Percentiles rank a stretch among this genome's conserved stretches.
phyloP scores from a whole-genome alignment of 2,797 vertebrate species.

The Lycodopsis pacificus region DNA sequence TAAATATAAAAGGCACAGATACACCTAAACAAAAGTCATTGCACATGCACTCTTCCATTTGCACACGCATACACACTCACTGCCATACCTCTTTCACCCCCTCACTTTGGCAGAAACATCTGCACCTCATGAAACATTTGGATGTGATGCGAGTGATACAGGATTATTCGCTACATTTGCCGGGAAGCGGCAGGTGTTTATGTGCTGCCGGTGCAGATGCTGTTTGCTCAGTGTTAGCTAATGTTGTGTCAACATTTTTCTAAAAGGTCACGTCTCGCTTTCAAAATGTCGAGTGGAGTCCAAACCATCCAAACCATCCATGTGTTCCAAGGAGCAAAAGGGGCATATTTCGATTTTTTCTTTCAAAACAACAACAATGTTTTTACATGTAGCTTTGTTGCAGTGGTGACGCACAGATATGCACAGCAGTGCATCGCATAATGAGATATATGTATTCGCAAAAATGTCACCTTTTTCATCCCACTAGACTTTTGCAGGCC shows the following conservation, averaged over 20 bases:
- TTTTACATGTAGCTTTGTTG: not conserved
- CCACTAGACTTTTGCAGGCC: not conserved
- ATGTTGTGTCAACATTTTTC: conserved; percentile 36
- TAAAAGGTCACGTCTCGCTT: conserved; percentile 38
- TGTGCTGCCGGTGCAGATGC: conserved; percentile 39
- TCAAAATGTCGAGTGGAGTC: not conserved
- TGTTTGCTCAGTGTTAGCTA: conserved; percentile 32
- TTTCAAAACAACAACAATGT: too few species aligned
- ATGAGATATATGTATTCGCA: not conserved
- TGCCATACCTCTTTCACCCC: not conserved
- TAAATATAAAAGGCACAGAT: not conserved
- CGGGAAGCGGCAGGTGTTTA: conserved; percentile 43
- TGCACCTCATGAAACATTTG: conserved; percentile 26
- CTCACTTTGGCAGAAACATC: conserved; percentile 18
- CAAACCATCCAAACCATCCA: not conserved
- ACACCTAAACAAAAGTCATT: conserved; percentile 1
- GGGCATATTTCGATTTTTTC: not conserved
- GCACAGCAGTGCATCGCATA: not conserved
- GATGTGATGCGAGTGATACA: conserved; percentile 36
- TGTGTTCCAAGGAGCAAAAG: not conserved
- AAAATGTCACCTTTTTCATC: not conserved
- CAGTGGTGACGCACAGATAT: not conserved
- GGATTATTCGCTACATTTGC: conserved; percentile 51
- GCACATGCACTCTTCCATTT: conserved; percentile 5
- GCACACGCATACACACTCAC: not conserved